phyloP scores from a whole-genome alignment of 2,113 vertebrate genomes.

The Rhinolophus sinicus region DNA sequence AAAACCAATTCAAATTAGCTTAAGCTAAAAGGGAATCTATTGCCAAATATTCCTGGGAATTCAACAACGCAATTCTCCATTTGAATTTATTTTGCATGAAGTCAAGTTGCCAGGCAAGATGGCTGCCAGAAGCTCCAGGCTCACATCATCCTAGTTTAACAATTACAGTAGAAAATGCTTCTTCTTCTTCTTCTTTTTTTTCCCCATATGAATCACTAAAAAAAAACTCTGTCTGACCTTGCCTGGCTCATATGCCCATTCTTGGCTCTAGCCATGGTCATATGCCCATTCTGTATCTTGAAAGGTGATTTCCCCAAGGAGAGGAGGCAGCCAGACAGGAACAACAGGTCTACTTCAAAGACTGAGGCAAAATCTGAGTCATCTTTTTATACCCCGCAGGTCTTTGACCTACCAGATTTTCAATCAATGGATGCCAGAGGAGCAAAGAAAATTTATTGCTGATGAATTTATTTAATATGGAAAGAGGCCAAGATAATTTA shows the following conservation, averaged over 20 bases:
- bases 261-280: not conserved
- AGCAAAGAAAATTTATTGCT: not conserved
- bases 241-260: not conserved
- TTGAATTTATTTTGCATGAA: slow-evolving; percentile 36
- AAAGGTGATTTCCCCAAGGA: slow-evolving; percentile 23
- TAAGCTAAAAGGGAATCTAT: slow-evolving; percentile 53
- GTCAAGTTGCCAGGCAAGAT: not conserved
- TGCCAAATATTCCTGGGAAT: slow-evolving; percentile 12
- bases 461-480: not conserved
- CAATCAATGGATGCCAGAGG: not conserved
- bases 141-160: not conserved
- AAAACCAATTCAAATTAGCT: slow-evolving; percentile 54
- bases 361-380: slow-evolving; percentile 16
- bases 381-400: not conserved
- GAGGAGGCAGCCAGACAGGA: not conserved
- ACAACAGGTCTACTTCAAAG: slow-evolving; percentile 35
- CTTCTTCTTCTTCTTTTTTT: slow-evolving; percentile 43
- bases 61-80: not conserved
- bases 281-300: not conserved
- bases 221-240: slow-evolving; percentile 17
- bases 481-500: not conserved
- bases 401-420: slow-evolving; percentile 16
- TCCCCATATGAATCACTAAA: not conserved
- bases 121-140: not conserved
- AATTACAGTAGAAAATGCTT: slow-evolving; percentile 8